Evolutionary conservation across 2,113 vertebrate genomes (phyloP).

Genomic region (Chauna torquata): DNA sequence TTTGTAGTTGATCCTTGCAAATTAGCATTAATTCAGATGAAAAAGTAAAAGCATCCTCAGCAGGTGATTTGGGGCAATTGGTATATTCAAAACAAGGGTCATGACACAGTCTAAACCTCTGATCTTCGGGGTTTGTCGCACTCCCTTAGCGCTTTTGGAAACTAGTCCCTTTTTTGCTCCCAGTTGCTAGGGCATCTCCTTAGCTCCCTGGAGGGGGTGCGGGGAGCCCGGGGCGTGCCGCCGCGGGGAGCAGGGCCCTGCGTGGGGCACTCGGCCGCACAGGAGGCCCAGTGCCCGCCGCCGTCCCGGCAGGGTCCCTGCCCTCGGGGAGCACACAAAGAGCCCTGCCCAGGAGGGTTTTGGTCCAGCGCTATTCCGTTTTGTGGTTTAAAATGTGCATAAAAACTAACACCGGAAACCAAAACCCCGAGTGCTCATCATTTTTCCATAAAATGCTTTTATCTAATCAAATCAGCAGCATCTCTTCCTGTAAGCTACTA

Average conservation of each 20-base stretch:
- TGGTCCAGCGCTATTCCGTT: background rate
- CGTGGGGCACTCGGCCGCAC: no score
- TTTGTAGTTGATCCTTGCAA: conserved; percentile 6
- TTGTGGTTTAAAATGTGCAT: accelerated
- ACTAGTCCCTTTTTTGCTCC: background rate
- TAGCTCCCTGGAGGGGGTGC: no score
- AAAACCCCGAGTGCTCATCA: accelerated
- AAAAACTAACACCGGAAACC: accelerated
- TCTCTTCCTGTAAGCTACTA: background rate
- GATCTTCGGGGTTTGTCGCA: accelerated
- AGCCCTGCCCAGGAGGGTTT: background rate
- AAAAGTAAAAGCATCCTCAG: background rate
- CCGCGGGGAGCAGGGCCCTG: no score
- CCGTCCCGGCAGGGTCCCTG: background rate
- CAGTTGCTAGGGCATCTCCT: accelerated
- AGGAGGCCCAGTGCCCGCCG: background rate
- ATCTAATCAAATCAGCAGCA: accelerated
- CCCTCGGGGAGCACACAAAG: background rate
- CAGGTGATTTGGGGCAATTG: background rate
- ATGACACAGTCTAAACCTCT: background rate
- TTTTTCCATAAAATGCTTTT: accelerated
- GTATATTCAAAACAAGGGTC: background rate
- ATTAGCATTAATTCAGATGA: background rate
- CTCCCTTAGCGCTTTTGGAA: background rate
- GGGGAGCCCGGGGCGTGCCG: no score